Percentiles rank a stretch among this genome's conserved stretches.
phyloP scores from a whole-genome alignment of 2,797 vertebrate species.

The Labeo calbasu region DNA sequence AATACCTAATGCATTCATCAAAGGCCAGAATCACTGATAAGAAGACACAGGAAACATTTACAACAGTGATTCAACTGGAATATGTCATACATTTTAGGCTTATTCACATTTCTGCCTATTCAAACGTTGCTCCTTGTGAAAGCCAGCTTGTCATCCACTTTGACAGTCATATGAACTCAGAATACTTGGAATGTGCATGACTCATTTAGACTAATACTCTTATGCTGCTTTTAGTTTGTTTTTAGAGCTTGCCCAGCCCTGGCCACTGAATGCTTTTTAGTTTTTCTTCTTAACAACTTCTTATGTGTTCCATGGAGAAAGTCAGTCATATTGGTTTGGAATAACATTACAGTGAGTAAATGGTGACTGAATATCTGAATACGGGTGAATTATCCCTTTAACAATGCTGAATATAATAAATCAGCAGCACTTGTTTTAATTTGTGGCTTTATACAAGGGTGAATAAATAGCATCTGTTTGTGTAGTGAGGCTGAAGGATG shows the following conservation, averaged over 20 bases:
- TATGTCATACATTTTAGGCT: background rate
- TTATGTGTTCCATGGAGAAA: background rate
- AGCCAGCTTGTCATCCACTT: too few relatives aligned
- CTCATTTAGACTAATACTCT: background rate
- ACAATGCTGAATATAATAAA: too few relatives aligned
- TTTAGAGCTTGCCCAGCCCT: background rate
- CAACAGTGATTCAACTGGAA: background rate
- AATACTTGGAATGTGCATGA: background rate
- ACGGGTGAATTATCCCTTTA: background rate
- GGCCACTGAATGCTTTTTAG: background rate
- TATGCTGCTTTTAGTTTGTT: background rate
- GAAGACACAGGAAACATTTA: background rate
- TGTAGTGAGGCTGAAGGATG: slow-evolving; percentile 9
- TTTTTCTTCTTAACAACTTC: background rate
- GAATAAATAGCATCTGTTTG: slow-evolving; percentile 11
- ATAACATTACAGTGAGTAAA: background rate
- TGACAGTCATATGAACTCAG: background rate
- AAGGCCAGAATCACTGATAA: background rate
- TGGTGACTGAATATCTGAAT: background rate
- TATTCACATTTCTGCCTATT: background rate
- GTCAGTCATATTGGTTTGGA: background rate
- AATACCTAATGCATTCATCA: background rate
- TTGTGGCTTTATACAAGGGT: background rate
- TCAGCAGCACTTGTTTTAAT: background rate
- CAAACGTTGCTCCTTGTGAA: too few relatives aligned